A percentile compares a stretch with the other conserved stretches of the same genome.
These are phyloP conservation scores for Micrasema minimum DNA, from an alignment of 1,140 invertebrate genomes.

Conservation along the genomic window DNA sequence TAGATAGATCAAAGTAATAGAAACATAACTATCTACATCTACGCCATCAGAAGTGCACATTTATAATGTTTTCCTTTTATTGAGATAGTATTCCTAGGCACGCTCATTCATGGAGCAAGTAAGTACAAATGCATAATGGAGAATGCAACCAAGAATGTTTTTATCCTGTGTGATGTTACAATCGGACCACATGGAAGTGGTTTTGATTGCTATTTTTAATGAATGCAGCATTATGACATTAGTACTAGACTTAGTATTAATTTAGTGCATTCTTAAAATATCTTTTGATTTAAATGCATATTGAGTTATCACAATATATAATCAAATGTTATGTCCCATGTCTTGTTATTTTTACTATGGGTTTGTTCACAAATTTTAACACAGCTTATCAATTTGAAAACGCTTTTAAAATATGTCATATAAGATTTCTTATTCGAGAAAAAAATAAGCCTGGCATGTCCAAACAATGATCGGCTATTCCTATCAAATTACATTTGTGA, in stretches of 20 bases:
- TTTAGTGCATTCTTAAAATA: slow-evolving; percentile 33
- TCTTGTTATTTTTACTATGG: slow-evolving; percentile 16
- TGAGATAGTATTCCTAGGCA: slow-evolving; percentile 46
- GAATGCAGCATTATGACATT: slow-evolving; percentile 43
- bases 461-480: background rate
- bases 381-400: slow-evolving; percentile 4
- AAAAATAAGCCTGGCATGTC: slow-evolving; percentile 1
- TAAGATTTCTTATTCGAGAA: background rate
- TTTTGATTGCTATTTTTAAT: slow-evolving; percentile 46
- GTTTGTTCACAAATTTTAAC: slow-evolving; percentile 34
- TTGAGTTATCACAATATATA: slow-evolving; percentile 38
- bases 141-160: slow-evolving; percentile 39
- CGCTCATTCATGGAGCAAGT: slow-evolving; percentile 51
- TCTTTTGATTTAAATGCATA: slow-evolving; percentile 39
- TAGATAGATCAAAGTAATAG: too few relatives aligned
- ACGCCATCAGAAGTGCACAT: background rate
- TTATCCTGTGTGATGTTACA: slow-evolving; percentile 43
- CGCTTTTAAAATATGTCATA: background rate
- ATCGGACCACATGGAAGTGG: slow-evolving; percentile 49
- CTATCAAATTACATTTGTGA: slow-evolving; percentile 29
- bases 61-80: slow-evolving; percentile 16
- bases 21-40: too few relatives aligned
- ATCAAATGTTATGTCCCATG: slow-evolving; percentile 30
- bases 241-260: slow-evolving; percentile 47
- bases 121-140: slow-evolving; percentile 46